Conservation (phyloP, 2,113 vertebrate species). For the Amphiprion ocellaris region DNA sequence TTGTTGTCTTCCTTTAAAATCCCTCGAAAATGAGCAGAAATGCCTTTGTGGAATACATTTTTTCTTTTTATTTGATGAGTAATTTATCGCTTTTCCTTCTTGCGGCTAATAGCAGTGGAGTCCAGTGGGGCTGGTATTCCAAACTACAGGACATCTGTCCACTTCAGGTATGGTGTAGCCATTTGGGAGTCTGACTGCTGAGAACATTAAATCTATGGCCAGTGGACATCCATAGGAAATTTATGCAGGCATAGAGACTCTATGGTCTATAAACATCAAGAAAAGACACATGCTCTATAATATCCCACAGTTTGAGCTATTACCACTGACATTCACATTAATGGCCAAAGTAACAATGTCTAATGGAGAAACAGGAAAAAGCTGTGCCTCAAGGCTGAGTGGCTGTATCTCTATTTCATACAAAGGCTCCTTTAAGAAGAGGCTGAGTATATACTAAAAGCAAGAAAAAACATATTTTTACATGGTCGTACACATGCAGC, state of each 20-base stretch:
- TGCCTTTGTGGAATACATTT: background rate
- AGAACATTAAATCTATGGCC: conserved; percentile 53
- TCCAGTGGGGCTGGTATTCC: conserved; percentile 22
- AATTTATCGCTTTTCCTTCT: conserved; percentile 31
- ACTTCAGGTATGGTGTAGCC: conserved; percentile 18
- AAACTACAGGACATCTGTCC: conserved; percentile 8
- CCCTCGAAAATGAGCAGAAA: conserved; percentile 1
- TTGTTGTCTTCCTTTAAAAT: conserved; percentile 1
- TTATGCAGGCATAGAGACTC: conserved; percentile 23
- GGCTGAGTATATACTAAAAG: background rate
- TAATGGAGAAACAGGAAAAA: conserved; percentile 20
- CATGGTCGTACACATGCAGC: background rate
- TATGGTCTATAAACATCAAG: conserved; percentile 39
- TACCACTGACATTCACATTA: conserved; percentile 41
- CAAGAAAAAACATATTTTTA: background rate
- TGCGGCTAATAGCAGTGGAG: conserved; percentile 13
- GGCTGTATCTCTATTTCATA: background rate
- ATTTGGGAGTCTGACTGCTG: conserved; percentile 41
- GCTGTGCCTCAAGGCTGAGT: background rate
- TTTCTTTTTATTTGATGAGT: background rate
- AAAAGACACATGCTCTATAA: conserved; percentile 18
- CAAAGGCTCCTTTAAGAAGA: background rate
- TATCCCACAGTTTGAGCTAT: conserved; percentile 21
- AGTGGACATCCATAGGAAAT: conserved; percentile 20
- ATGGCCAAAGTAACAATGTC: conserved; percentile 23